phyloP scores from a whole-genome alignment of 2,797 vertebrate species.

The Clarias pachynema region DNA sequence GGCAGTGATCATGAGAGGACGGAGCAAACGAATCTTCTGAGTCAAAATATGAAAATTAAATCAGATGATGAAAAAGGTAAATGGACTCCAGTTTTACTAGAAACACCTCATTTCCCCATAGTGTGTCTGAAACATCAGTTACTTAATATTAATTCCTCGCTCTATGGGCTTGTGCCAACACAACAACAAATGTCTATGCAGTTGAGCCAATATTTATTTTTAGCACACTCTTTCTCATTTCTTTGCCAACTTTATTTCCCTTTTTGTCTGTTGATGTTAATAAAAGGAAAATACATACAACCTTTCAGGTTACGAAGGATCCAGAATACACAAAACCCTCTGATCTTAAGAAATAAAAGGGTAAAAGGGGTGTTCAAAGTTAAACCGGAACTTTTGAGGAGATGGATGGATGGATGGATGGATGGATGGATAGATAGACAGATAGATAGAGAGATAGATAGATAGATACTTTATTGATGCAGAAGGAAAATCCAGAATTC shows the following conservation, averaged over 20 bases:
- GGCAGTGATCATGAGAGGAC: neutral
- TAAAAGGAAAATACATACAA: neutral
- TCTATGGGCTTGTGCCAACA: neutral
- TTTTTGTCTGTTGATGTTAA: neutral
- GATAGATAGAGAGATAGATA: too few species aligned
- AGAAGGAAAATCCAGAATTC: too few species aligned
- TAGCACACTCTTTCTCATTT: neutral
- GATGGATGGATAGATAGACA: too few species aligned
- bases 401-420: too few species aligned
- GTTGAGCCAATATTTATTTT: neutral
- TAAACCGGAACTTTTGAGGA: too few species aligned
- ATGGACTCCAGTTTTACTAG: neutral
- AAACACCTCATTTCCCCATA: neutral
- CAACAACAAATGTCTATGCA: neutral
- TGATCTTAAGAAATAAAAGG: neutral
- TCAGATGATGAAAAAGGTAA: neutral
- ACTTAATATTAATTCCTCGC: neutral
- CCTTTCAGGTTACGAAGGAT: neutral
- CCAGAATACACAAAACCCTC: neutral
- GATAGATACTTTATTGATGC: too few species aligned
- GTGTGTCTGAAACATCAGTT: neutral
- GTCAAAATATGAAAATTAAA: neutral
- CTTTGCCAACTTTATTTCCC: neutral
- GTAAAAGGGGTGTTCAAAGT: neutral
- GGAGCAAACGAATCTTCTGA: neutral